These are phyloP conservation scores for Hemistola chrysoprasaria DNA, from an alignment of 2,888 invertebrate genomes.

Conservation along the genomic window DNA sequence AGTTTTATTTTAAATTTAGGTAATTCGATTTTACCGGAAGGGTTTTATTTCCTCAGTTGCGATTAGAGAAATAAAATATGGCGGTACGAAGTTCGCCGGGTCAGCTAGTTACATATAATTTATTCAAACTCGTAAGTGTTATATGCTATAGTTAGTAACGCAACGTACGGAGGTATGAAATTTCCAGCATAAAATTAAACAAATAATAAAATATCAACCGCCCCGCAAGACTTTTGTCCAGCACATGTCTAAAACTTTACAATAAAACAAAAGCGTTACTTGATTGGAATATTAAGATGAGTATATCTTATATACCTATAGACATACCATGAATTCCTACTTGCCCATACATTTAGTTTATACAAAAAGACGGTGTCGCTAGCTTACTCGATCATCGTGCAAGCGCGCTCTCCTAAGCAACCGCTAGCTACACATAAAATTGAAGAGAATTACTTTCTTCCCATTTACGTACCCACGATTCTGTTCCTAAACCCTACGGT, in stretches of 20 bases:
- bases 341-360: constrained; percentile 58
- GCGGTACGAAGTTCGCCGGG: too few relatives aligned
- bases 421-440: constrained; percentile 3
- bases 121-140: too few relatives aligned
- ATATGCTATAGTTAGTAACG: too few relatives aligned
- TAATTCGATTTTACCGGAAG: too few relatives aligned
- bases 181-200: too few relatives aligned
- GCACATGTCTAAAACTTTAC: constrained; percentile 23
- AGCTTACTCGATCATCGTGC: constrained; percentile 8
- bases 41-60: too few relatives aligned
- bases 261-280: constrained; percentile 26
- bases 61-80: too few relatives aligned
- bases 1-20: too few relatives aligned
- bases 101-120: too few relatives aligned
- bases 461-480: neutral
- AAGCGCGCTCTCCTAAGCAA: constrained; percentile 3
- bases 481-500: too few relatives aligned
- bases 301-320: too few relatives aligned
- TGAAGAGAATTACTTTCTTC: constrained; percentile 2
- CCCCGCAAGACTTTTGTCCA: constrained; percentile 26
- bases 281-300: constrained; percentile 29
- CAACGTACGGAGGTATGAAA: too few relatives aligned
- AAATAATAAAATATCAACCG: constrained; percentile 15
- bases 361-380: constrained; percentile 6
- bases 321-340: constrained; percentile 47